Percentiles rank a stretch among this genome's conserved stretches.
Evolutionary conservation across 2,888 invertebrate species (phyloP).

Genomic region (Orthosia incerta): DNA sequence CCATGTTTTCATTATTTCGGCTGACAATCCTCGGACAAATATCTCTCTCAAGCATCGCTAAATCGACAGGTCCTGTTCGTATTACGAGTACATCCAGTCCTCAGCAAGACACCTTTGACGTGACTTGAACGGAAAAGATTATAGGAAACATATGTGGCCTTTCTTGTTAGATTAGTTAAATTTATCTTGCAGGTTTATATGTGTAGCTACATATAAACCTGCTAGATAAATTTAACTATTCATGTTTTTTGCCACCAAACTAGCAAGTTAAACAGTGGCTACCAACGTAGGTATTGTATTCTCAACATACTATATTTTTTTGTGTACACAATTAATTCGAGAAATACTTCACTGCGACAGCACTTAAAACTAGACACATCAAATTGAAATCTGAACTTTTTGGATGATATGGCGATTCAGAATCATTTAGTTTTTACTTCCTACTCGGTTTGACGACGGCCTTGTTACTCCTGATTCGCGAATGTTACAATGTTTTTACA

Average conservation of each 20-base stretch:
- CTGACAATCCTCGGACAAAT: too few species aligned
- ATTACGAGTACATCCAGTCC: too few species aligned
- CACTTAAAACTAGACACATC: constrained; percentile 36
- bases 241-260: background rate
- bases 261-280: background rate
- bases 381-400: constrained; percentile 48
- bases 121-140: too few species aligned
- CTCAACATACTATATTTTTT: constrained; percentile 19
- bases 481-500: constrained; percentile 50
- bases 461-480: constrained; percentile 54
- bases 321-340: constrained; percentile 38
- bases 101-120: too few species aligned
- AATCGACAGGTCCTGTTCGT: too few species aligned
- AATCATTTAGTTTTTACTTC: constrained; percentile 62
- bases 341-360: constrained; percentile 23
- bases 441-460: constrained; percentile 47
- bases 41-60: too few species aligned
- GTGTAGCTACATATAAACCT: too few species aligned
- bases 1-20: too few species aligned
- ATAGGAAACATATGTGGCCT: background rate
- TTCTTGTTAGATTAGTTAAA: too few species aligned
- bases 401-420: constrained; percentile 55
- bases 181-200: too few species aligned
- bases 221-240: background rate
- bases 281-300: constrained; percentile 12